Base-by-base conservation (phyloP, 2,797 vertebrate genomes). In the Gobio occitaniae region DNA sequence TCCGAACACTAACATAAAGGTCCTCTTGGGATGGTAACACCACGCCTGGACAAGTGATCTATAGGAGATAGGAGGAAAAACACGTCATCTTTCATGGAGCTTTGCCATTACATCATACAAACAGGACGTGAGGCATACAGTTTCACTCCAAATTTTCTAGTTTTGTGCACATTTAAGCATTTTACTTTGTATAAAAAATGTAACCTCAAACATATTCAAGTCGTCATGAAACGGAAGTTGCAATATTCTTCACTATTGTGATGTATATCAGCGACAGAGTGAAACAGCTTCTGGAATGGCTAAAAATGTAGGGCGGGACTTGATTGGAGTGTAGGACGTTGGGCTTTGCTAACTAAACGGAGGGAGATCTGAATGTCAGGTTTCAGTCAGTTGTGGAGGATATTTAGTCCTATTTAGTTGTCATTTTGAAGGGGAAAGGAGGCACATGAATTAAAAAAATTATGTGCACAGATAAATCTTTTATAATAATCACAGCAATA, bases 31-130 rank as follows among this genome's bases (percentile, higher is more conserved):
- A 94, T 80, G 93, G 92, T 82, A 98, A 91, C 63, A 94, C 79
- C 82, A 96, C 94, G 83, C 96, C 97, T 1, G 96, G 97, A 92
- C 97, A 98, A 75, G 96, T 96, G 91, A 99, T 90, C 98, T 99
- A 91, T 16, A 93, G 88, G 84, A 38, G 88, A 91, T 16, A 93
- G 88, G 84, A 38, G 88, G 74, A 86, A 89, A 88, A 84, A 59
- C 61, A 1, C 1, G 3, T 84, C 80, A 89, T 88, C 15, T 5
- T 19, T 48, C 2, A 32, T 9, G 19, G 11, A 8, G 48, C 29
- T 17, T 52, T 52, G 16, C 50, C 5, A 2, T 52, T 52, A 52
- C 50, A 52, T 52, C 50, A 52, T 52, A 52, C 16, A 50, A 15
- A 52, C 50, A 52, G 50, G 2, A 17, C 15, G 13, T 16, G 6